Evolutionary conservation across 1,140 invertebrate genomes (phyloP).

Genomic region (Drosophila insularis): DNA sequence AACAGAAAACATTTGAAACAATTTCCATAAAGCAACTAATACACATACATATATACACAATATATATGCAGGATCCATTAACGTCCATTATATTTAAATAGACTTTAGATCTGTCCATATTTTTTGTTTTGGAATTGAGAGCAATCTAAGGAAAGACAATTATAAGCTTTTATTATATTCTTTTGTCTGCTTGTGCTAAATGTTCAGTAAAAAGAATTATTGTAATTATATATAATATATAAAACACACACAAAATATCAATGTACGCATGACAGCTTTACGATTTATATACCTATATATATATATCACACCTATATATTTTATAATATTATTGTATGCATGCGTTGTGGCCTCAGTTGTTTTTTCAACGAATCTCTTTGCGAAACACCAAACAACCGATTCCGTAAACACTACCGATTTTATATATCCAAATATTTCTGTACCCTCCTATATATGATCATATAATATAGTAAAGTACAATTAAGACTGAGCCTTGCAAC

Average conservation of each 20-base stretch:
- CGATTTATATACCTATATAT: not conserved
- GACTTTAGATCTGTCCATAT: not conserved
- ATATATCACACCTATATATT: not conserved
- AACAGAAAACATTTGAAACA: not conserved
- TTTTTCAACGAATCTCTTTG: slow-evolving; percentile 12
- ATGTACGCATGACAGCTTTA: not conserved
- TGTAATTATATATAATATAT: slow-evolving; percentile 11
- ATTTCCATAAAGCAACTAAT: no score
- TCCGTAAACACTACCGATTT: slow-evolving; percentile 6
- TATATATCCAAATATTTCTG: not conserved
- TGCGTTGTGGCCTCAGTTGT: slow-evolving; percentile 3
- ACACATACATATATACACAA: not conserved
- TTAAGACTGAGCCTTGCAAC: slow-evolving; percentile 47
- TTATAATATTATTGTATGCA: not conserved
- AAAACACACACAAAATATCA: not conserved
- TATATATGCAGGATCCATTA: not conserved
- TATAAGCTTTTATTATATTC: not conserved
- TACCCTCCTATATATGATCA: not conserved
- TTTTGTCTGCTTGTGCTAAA: not conserved
- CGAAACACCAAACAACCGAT: not conserved
- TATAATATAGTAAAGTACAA: slow-evolving; percentile 27
- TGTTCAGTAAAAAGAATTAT: slow-evolving; percentile 5
- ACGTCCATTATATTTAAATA: not conserved
- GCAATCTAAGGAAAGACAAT: not conserved
- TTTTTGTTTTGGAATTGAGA: not conserved